These are phyloP conservation scores for Rugalucina vietnamica DNA, from an alignment of 2,888 invertebrate genomes.

Conservation along the genomic window DNA sequence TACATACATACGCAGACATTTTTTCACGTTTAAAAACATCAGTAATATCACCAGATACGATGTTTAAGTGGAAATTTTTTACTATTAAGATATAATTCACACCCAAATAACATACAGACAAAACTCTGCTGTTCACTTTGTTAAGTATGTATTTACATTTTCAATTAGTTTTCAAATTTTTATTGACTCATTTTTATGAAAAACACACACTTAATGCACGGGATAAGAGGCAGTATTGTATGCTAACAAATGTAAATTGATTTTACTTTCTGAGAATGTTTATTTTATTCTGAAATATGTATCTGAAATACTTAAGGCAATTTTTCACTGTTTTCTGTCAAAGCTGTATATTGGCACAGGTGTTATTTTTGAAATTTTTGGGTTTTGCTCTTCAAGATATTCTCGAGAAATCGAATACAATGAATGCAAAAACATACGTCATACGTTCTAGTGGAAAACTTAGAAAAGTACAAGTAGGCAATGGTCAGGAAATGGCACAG, in stretches of 20 bases:
- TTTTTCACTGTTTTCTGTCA: background rate
- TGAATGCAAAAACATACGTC: too few relatives aligned
- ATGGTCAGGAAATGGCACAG: too few relatives aligned
- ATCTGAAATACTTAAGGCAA: background rate
- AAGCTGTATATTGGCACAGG: background rate
- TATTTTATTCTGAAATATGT: background rate
- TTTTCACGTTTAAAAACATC: too few relatives aligned
- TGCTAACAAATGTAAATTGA: background rate
- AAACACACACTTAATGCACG: background rate
- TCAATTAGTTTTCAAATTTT: constrained; percentile 3
- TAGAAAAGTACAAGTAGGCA: too few relatives aligned
- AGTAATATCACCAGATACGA: too few relatives aligned
- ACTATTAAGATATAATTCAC: background rate
- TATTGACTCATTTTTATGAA: background rate
- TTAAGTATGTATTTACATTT: background rate
- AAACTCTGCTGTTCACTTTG: background rate
- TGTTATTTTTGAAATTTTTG: background rate
- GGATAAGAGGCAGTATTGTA: background rate
- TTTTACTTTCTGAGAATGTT: background rate
- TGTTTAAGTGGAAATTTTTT: too few relatives aligned
- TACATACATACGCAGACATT: too few relatives aligned
- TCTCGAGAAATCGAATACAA: too few relatives aligned
- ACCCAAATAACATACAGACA: background rate
- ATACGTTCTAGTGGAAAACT: too few relatives aligned
- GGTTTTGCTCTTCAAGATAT: too few relatives aligned